Conservation (phyloP, 1,140 invertebrate genomes). For the Leptoteleia sp. region DNA sequence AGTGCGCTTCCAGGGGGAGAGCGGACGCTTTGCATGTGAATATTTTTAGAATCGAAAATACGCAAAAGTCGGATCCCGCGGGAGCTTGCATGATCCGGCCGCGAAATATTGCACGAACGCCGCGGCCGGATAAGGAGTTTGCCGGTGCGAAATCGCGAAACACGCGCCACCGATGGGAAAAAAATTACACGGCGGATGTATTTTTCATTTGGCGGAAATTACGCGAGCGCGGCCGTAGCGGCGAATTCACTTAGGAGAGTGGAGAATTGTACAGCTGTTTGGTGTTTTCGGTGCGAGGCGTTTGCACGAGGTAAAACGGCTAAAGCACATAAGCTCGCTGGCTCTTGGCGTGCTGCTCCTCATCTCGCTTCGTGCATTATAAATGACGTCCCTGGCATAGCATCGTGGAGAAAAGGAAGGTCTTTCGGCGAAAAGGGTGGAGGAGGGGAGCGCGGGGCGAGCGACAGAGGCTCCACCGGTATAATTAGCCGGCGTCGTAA, state of each 20-base stretch:
- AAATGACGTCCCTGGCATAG: conserved; percentile 73
- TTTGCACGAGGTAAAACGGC: conserved; percentile 39
- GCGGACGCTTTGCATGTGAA: conserved; percentile 72
- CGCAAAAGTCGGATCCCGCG: conserved; percentile 50
- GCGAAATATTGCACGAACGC: conserved; percentile 35
- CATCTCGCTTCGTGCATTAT: conserved; percentile 75
- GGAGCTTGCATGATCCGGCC: conserved; percentile 49
- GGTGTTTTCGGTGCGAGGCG: conserved; percentile 33
- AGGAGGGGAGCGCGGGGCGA: conserved; percentile 34
- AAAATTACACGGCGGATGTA: conserved; percentile 18
- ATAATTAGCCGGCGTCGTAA: conserved; percentile 79
- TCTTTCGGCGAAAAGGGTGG: conserved; percentile 56
- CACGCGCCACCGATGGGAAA: conserved; percentile 1
- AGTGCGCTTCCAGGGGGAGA: conserved; percentile 68
- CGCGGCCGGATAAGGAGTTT: conserved; percentile 25
- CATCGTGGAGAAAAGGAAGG: conserved; percentile 65
- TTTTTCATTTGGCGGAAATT: conserved; percentile 49
- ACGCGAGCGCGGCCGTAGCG: not conserved
- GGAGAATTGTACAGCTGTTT: conserved; percentile 36
- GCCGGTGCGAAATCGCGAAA: conserved; percentile 1
- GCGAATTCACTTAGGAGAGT: conserved; percentile 52
- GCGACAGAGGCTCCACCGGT: conserved; percentile 58
- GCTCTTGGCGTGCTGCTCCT: conserved; percentile 63
- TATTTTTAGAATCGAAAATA: conserved; percentile 81
- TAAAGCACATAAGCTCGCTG: conserved; percentile 58